Base-by-base conservation (phyloP, 2,888 invertebrate species). In the Nebria salina region DNA sequence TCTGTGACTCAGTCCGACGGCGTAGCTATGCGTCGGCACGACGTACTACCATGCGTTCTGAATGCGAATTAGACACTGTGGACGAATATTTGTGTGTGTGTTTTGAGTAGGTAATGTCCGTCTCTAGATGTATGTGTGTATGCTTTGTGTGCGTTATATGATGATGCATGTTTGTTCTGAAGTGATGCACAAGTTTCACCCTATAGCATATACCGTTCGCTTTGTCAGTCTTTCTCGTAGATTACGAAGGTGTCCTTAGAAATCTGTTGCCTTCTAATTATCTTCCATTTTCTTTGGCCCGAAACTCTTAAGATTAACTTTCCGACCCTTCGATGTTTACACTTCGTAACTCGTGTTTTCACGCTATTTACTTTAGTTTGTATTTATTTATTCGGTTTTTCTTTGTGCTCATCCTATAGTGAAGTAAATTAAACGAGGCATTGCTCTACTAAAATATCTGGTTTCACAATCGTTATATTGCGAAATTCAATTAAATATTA, bases 51-150 rank as follows among this genome's bases (percentile, higher is more conserved):
- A 54, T 54, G 86, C 85, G 87, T 85, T 85, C 85, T 84, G 89
- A 88, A 88, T 89, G 85, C 84, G 85, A 88, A 88, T 87, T 86
- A 87, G 70, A 26, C 54, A 66, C 68, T 15, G 20, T 70, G 26
- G 70, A 8, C 13, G 54, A 13, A 41, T 54, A 13, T 54, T 11
- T 13, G 2, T 54, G 13, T 54, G 54, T 54, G 7, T 34, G 13
- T 54, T 54, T 54, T 54, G 13, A 11, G 54, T 54, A 11, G 54
- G 54, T 13, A 54, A 54, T 54, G 54, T 13, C 11, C 54, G 34
- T 34, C 34, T 34, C 34, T 34, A 34, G 34, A 1, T 34, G 34
- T 34, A 34, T 34, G 34, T 34, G 5, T 34, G 34, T 34, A 4
- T 34, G 20, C 20, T 20, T 20, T 20, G 20, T 20, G 20, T 20